phyloP scores from a whole-genome alignment of 2,113 vertebrate genomes.

The Chiloscyllium plagiosum region DNA sequence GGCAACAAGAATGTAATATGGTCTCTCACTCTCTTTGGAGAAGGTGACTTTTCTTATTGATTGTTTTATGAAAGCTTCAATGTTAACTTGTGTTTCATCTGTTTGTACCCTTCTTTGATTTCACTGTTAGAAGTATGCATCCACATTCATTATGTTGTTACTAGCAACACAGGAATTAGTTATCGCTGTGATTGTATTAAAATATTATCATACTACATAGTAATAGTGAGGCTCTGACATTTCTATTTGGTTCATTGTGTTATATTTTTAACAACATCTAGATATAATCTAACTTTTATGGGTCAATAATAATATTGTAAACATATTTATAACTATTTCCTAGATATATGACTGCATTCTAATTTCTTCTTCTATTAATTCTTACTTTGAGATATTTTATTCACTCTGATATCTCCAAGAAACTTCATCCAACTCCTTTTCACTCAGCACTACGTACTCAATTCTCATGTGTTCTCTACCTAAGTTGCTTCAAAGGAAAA shows the following conservation, averaged over 20 bases:
- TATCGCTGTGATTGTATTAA: background rate
- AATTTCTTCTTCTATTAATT: background rate
- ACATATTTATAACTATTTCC: background rate
- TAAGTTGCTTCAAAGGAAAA: background rate
- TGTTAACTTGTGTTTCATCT: background rate
- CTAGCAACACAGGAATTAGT: background rate
- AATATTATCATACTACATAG: background rate
- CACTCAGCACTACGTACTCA: background rate
- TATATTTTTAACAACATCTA: background rate
- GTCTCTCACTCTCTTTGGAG: background rate
- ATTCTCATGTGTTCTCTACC: background rate
- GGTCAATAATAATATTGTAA: background rate
- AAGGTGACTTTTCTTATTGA: background rate
- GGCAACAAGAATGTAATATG: background rate
- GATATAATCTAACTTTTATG: background rate
- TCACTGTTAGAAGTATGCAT: background rate
- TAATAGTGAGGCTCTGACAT: background rate
- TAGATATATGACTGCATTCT: background rate
- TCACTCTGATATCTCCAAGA: background rate
- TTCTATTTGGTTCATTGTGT: background rate
- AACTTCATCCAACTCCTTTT: background rate
- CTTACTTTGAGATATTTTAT: background rate
- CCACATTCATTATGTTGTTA: background rate
- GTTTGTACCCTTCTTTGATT: background rate
- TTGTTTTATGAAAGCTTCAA: background rate